These are phyloP conservation scores for Periplaneta americana DNA, from an alignment of 1,140 invertebrate species.

Conservation along the genomic window DNA sequence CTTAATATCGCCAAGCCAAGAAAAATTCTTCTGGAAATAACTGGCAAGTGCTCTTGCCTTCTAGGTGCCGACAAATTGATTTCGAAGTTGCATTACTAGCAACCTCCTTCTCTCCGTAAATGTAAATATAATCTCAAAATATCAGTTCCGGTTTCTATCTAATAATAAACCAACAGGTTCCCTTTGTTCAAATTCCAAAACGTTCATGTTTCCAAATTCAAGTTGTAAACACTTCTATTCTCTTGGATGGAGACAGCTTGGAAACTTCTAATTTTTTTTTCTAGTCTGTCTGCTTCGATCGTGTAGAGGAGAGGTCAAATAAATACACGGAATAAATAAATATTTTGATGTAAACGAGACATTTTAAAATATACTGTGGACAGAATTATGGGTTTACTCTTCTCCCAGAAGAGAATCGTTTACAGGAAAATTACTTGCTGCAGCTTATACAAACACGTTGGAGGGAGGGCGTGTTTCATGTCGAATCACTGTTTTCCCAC, in stretches of 20 bases:
- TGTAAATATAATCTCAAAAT: not conserved
- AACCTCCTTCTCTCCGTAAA: not conserved
- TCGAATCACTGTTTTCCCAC: not conserved
- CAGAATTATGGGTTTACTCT: constrained; percentile 10
- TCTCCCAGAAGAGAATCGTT: not conserved
- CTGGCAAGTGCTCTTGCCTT: not conserved
- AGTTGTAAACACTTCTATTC: not conserved
- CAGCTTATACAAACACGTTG: not conserved
- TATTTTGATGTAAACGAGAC: constrained; percentile 11
- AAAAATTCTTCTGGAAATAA: not conserved
- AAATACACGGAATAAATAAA: constrained; percentile 5
- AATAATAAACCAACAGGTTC: not conserved
- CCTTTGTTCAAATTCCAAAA: not conserved
- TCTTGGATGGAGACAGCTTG: not conserved
- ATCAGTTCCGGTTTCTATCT: not conserved
- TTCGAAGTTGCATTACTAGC: not conserved
- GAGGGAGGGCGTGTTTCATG: not conserved
- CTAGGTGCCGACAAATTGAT: not conserved
- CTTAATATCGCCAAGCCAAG: not conserved
- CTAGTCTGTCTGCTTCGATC: not conserved
- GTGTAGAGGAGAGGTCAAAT: constrained; percentile 7
- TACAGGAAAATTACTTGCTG: not conserved
- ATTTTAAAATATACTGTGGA: constrained; percentile 10
- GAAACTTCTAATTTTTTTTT: not conserved
- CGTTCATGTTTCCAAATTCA: not conserved